These are phyloP conservation scores for Camponotus pennsylvanicus DNA, from an alignment of 1,140 invertebrate genomes.

Conservation along the genomic window DNA sequence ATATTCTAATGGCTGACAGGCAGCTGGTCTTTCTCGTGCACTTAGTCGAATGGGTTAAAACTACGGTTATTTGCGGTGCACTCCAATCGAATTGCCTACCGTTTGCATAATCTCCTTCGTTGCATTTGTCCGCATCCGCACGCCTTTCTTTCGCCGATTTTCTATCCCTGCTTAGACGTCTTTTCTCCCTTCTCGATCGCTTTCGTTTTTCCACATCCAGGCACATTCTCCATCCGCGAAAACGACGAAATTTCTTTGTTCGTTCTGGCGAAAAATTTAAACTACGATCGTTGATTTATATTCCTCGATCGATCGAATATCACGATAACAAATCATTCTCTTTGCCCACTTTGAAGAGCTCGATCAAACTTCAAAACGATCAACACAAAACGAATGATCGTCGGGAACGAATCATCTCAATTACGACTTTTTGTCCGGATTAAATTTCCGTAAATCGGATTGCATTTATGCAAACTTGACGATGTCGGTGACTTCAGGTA, in stretches of 20 bases:
- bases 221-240: constrained; percentile 15
- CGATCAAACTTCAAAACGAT: constrained; percentile 14
- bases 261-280: constrained; percentile 33
- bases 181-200: neutral
- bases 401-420: constrained; percentile 33
- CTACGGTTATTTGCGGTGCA: constrained; percentile 85
- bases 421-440: constrained; percentile 44
- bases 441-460: constrained; percentile 22
- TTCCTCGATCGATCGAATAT: constrained; percentile 51
- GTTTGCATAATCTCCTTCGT: constrained; percentile 84
- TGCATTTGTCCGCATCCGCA: constrained; percentile 26
- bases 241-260: constrained; percentile 50
- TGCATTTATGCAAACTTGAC: constrained; percentile 23
- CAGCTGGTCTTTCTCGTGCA: constrained; percentile 72
- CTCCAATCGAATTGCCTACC: constrained; percentile 85
- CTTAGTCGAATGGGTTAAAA: constrained; percentile 84
- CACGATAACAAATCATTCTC: constrained; percentile 7
- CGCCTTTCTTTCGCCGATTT: constrained; percentile 56
- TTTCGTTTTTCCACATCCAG: constrained; percentile 26
- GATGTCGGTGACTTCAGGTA: constrained; percentile 5
- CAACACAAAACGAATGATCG: neutral
- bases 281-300: constrained; percentile 55
- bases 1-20: constrained; percentile 82
- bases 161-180: constrained; percentile 41
- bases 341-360: neutral